Evolutionary conservation across 2,113 vertebrate genomes (phyloP), one percentile per base, ranked within the genome.

Genomic region (Microtus ochrogaster): DNA sequence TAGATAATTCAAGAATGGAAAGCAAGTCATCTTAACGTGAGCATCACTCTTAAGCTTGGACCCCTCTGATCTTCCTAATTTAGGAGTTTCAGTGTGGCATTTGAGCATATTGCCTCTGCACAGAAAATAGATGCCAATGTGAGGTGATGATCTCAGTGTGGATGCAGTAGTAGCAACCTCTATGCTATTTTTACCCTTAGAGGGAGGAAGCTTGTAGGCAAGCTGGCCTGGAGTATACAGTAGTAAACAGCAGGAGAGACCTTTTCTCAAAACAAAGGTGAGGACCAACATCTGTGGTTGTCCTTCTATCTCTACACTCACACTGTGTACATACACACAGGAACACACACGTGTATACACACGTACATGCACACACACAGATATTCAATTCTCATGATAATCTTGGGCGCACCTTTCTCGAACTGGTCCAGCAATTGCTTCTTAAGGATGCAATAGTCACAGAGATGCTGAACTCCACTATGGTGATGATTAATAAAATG

Each of bases 381-480:
- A n/a, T 33, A 9, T 24, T 28, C 14, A 58, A 39, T 44, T 61
- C 41, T 65, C 12, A n/a, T 78, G n/a, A 58, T 12, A 78, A 49
- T 11, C 17, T 0, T 77, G 68, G 88, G 78, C 73, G 0, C 11
- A 97, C 97, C 97, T 97, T n/a, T 41, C 95, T 33, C 61, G 96
- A 74, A 16, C 3, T 90, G 58, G 68, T 44, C 96, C 94, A 97
- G 79, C 81, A 91, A 55, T 74, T 91, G 92, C 77, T 94, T 86
- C 91, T 91, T 3, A 97, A 97, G 47, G 73, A 89, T 77, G 14
- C 1, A 24, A 91, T 16, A 28, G 96, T 96, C 81, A 97, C 92
- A n/a, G 97, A 41, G 24, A 98, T 95, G 96, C 97, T 87, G 63
- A 98, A 28, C 36, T 98, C 94, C n/a, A 7, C 91, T n/a, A 98